phyloP scores from a whole-genome alignment of 1,140 invertebrate species.

The Drosophila nigromelanica region DNA sequence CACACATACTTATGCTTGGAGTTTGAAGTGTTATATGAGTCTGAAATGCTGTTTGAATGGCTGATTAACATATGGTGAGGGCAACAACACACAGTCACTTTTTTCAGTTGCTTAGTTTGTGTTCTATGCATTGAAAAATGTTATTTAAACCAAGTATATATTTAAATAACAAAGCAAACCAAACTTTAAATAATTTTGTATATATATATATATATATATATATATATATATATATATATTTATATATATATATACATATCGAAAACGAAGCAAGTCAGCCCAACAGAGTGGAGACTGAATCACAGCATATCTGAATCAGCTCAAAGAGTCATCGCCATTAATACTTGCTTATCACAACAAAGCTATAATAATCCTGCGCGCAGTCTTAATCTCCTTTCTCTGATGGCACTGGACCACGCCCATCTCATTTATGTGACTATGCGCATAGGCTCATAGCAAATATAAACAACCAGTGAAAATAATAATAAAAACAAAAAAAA shows the following conservation, averaged over 20 bases:
- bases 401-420: slow-evolving; percentile 44
- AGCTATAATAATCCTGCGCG: slow-evolving; percentile 12
- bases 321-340: slow-evolving; percentile 17
- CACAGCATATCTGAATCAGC: slow-evolving; percentile 28
- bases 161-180: slow-evolving; percentile 8
- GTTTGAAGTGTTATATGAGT: slow-evolving; percentile 64
- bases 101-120: slow-evolving; percentile 7
- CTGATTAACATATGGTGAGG: slow-evolving; percentile 68
- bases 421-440: slow-evolving; percentile 34
- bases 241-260: background rate
- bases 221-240: background rate
- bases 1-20: slow-evolving; percentile 33
- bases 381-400: background rate
- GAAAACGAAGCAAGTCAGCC: background rate
- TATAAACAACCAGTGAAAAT: slow-evolving; percentile 48
- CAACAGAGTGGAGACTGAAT: slow-evolving; percentile 1
- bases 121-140: slow-evolving; percentile 10
- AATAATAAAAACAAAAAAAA: slow-evolving; percentile 28
- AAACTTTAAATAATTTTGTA: background rate
- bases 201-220: slow-evolving; percentile 1
- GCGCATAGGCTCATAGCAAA: slow-evolving; percentile 19
- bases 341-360: slow-evolving; percentile 5
- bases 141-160: slow-evolving; percentile 1
- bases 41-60: slow-evolving; percentile 61
- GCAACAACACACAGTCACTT: slow-evolving; percentile 24